These are phyloP conservation scores for Melitaea athalia DNA, from an alignment of 2,888 invertebrate species.

Conservation along the genomic window DNA sequence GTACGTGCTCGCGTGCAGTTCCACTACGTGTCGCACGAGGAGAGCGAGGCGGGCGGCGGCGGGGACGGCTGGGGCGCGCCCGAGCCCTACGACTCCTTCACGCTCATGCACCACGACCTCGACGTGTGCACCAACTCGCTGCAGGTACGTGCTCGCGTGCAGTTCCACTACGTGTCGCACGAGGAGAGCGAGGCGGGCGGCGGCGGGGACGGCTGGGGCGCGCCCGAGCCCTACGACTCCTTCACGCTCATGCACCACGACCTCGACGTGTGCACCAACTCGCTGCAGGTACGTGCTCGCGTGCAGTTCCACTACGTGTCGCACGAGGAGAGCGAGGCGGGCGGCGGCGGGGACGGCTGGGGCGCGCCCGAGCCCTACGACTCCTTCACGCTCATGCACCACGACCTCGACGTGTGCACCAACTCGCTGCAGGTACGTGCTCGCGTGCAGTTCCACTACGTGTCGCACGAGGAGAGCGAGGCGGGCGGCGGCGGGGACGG, in stretches of 20 bases:
- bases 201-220: constrained; percentile 86
- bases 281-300: constrained; percentile 55
- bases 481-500: constrained; percentile 73
- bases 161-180: too few species aligned
- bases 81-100: constrained; percentile 96
- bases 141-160: not conserved
- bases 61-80: constrained; percentile 89
- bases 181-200: constrained; percentile 18
- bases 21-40: too few species aligned
- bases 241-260: constrained; percentile 99
- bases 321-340: too few species aligned
- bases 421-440: constrained; percentile 83
- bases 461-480: too few species aligned
- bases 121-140: constrained; percentile 97
- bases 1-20: too few species aligned
- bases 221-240: constrained; percentile 94
- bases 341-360: constrained; percentile 83
- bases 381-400: constrained; percentile 98
- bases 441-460: too few species aligned
- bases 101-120: constrained; percentile 98
- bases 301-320: too few species aligned
- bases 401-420: constrained; percentile 98
- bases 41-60: constrained; percentile 34
- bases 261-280: constrained; percentile 98
- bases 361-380: constrained; percentile 93